Conservation (phyloP, 2,888 invertebrate species). For the Coronaproctus castanopsis region DNA sequence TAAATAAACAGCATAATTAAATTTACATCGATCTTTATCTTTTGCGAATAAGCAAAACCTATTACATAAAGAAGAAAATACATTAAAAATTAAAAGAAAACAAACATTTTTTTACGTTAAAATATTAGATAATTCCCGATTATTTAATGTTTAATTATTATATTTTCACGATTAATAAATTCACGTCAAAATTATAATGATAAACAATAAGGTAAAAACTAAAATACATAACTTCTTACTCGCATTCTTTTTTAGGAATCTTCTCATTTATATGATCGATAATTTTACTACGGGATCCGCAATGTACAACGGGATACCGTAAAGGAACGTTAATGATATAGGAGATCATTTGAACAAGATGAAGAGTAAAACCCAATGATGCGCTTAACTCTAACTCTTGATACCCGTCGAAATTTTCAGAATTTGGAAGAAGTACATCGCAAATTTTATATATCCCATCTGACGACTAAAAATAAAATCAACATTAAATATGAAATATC, state of each 20-base stretch:
- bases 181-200: no score
- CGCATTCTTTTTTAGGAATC: conserved; percentile 42
- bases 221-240: conserved; percentile 29
- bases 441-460: conserved; percentile 39
- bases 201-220: conserved; percentile 6
- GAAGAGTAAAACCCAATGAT: conserved; percentile 72
- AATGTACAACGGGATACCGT: conserved; percentile 58
- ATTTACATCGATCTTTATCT: conserved; percentile 55
- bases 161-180: no score
- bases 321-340: conserved; percentile 66
- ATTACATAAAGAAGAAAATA: conserved; percentile 11
- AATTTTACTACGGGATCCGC: conserved; percentile 64
- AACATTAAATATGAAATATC: background rate
- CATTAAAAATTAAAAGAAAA: conserved; percentile 1
- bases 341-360: conserved; percentile 60
- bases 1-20: conserved; percentile 75
- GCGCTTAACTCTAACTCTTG: conserved; percentile 53
- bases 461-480: conserved; percentile 24
- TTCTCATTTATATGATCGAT: conserved; percentile 52
- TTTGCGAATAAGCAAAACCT: conserved; percentile 69
- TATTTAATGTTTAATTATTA: no score
- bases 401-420: conserved; percentile 39
- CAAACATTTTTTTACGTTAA: background rate
- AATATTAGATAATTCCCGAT: background rate
- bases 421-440: conserved; percentile 48